Conservation (phyloP, 2,113 vertebrate genomes). For the Gnathonemus echidnorhynchus region DNA sequence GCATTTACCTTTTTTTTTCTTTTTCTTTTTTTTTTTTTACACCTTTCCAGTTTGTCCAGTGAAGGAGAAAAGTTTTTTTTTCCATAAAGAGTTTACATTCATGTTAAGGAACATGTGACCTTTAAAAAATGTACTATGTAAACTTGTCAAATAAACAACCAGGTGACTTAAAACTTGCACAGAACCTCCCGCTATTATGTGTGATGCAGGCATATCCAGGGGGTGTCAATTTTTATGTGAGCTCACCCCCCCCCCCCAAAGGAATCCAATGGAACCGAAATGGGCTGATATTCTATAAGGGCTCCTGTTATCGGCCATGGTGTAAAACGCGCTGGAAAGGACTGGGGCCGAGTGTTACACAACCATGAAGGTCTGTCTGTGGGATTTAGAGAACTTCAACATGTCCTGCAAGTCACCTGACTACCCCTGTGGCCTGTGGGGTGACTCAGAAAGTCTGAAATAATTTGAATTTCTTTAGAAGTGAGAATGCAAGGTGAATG, state of each 20-base stretch:
- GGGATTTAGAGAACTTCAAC: not conserved
- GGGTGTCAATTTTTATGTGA: not conserved
- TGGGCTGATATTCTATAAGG: slow-evolving; percentile 22
- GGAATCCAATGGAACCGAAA: not conserved
- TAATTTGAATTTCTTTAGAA: not conserved
- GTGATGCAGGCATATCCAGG: not conserved
- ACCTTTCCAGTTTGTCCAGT: slow-evolving; percentile 54
- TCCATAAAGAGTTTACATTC: slow-evolving; percentile 60
- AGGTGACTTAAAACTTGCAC: slow-evolving; percentile 66
- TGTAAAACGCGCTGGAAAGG: not conserved
- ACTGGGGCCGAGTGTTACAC: not conserved
- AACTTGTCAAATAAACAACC: slow-evolving; percentile 66
- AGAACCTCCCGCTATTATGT: slow-evolving; percentile 61
- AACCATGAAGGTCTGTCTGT: not conserved
- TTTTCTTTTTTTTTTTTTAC: slow-evolving; percentile 6
- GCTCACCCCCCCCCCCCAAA: not conserved
- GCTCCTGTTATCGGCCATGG: not conserved
- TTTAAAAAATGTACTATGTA: slow-evolving; percentile 67
- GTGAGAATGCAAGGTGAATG: not conserved
- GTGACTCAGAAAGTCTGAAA: not conserved
- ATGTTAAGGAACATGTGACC: slow-evolving; percentile 57
- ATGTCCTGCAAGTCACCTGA: not conserved
- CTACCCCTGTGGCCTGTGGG: not conserved
- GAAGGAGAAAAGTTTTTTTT: slow-evolving; percentile 15
- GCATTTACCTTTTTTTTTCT: slow-evolving; percentile 19